phyloP scores from a whole-genome alignment of 2,888 invertebrate species.

The Crepidodera aurea region DNA sequence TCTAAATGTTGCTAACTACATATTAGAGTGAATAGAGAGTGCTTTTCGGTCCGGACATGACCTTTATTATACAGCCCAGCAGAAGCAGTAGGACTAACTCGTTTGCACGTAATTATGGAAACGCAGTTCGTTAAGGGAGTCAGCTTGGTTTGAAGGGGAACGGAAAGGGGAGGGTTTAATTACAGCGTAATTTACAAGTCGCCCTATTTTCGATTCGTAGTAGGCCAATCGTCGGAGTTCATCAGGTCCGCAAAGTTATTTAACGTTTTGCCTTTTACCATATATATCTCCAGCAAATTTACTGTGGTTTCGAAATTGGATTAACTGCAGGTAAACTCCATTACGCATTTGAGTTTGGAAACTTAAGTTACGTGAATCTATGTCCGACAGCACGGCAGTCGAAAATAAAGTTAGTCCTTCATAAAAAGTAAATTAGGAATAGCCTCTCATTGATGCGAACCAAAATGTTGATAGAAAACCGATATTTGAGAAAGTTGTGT shows the following conservation, averaged over 20 bases:
- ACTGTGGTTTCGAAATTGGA: too few species aligned
- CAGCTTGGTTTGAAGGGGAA: constrained; percentile 48
- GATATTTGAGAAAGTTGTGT: too few species aligned
- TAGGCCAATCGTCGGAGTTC: constrained; percentile 24
- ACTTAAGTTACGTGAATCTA: too few species aligned
- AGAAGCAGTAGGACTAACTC: constrained; percentile 48
- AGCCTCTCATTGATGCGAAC: too few species aligned
- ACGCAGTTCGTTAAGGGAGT: constrained; percentile 54
- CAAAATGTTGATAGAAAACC: too few species aligned
- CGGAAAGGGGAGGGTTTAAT: constrained; percentile 53
- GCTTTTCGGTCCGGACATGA: constrained; percentile 41
- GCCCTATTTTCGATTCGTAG: constrained; percentile 50
- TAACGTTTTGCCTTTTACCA: neutral
- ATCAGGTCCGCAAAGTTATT: constrained; percentile 13
- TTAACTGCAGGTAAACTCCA: too few species aligned
- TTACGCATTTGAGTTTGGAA: too few species aligned
- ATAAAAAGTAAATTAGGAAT: too few species aligned
- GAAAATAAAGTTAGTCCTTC: too few species aligned
- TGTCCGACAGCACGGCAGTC: too few species aligned
- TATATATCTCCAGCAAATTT: neutral
- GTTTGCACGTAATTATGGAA: constrained; percentile 58
- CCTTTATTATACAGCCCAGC: constrained; percentile 35
- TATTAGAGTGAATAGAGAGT: constrained; percentile 23
- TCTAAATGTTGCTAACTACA: constrained; percentile 22
- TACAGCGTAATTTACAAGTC: constrained; percentile 56